These are phyloP conservation scores for Hassar affinis DNA, from an alignment of 2,113 vertebrate species.

Conservation along the genomic window DNA sequence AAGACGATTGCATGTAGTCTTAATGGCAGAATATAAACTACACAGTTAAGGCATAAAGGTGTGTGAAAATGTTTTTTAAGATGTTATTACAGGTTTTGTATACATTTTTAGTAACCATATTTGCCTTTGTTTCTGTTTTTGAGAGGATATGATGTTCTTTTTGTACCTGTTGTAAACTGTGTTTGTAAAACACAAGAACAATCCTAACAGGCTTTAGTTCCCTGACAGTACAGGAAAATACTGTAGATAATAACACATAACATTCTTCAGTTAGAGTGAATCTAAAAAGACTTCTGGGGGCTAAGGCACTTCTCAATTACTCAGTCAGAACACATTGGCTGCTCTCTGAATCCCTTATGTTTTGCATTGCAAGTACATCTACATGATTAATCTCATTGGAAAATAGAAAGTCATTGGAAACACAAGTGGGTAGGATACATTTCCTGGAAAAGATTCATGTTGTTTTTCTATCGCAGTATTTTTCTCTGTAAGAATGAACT, in stretches of 20 bases:
- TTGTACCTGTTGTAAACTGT: slow-evolving; percentile 16
- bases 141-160: not conserved
- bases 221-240: slow-evolving; percentile 71
- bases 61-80: not conserved
- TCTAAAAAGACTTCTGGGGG: slow-evolving; percentile 74
- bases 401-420: not conserved
- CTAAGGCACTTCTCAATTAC: slow-evolving; percentile 64
- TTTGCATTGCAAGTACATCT: slow-evolving; percentile 79
- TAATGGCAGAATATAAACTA: not conserved
- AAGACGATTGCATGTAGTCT: not conserved
- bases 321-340: slow-evolving; percentile 45
- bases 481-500: not conserved
- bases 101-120: not conserved
- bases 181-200: slow-evolving; percentile 60
- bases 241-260: slow-evolving; percentile 83
- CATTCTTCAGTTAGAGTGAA: slow-evolving; percentile 76
- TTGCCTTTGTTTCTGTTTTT: slow-evolving; percentile 44
- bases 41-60: not conserved
- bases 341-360: slow-evolving; percentile 73
- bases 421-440: not conserved
- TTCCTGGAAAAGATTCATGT: slow-evolving; percentile 1
- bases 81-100: not conserved
- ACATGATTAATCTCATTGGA: slow-evolving; percentile 50
- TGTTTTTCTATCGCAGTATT: not conserved
- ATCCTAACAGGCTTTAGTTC: slow-evolving; percentile 62